Percentiles rank a stretch among this genome's conserved stretches.
phyloP scores from a whole-genome alignment of 2,888 invertebrate species.

The Elegia similella region DNA sequence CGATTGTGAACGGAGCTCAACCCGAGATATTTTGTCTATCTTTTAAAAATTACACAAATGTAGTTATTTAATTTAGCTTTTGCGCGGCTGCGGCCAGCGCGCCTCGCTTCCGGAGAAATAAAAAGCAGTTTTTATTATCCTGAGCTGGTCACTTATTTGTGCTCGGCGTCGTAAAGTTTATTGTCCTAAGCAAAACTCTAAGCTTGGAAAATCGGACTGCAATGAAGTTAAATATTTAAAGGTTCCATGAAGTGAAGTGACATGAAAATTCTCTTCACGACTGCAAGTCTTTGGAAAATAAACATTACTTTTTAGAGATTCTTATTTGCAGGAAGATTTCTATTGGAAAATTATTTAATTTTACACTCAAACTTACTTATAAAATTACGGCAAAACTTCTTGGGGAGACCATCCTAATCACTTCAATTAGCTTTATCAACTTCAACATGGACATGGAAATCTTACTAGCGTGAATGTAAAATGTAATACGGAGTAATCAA shows the following conservation, averaged over 20 bases:
- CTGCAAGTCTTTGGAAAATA: background rate
- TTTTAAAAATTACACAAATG: too few relatives aligned
- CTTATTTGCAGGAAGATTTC: background rate
- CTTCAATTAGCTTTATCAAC: too few relatives aligned
- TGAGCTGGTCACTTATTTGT: constrained; percentile 37
- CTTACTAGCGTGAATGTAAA: too few relatives aligned
- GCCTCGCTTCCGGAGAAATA: constrained; percentile 27
- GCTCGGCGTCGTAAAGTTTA: constrained; percentile 42
- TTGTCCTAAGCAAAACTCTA: constrained; percentile 33
- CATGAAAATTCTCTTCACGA: constrained; percentile 4
- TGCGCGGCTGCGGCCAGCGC: background rate
- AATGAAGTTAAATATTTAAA: constrained; percentile 18
- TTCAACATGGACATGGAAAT: too few relatives aligned
- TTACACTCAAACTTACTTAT: too few relatives aligned
- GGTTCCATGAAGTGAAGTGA: background rate
- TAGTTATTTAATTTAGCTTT: too few relatives aligned
- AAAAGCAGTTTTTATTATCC: constrained; percentile 26
- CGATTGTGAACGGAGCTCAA: too few relatives aligned
- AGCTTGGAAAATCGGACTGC: constrained; percentile 26
- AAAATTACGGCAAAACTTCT: too few relatives aligned
- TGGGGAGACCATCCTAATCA: too few relatives aligned
- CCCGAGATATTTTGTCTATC: too few relatives aligned
- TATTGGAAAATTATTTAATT: too few relatives aligned
- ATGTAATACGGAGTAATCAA: too few relatives aligned
- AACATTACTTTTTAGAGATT: background rate